Conservation (phyloP, 2,113 vertebrate species). For the Grallaria varia region DNA sequence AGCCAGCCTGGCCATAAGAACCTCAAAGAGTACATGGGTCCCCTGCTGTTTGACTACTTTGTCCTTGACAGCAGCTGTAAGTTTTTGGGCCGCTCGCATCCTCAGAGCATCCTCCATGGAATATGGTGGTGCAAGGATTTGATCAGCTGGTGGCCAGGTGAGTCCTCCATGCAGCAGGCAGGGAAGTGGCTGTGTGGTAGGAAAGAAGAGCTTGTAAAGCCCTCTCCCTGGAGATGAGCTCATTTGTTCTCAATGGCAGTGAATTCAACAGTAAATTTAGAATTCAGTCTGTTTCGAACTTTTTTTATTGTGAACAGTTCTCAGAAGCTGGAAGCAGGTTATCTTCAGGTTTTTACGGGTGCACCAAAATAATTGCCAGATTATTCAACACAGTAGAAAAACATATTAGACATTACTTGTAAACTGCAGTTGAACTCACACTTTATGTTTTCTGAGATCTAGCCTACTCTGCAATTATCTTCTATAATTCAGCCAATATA, state of each 20-base stretch:
- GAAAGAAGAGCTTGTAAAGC: neutral
- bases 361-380: neutral
- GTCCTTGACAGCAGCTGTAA: neutral
- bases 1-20: neutral
- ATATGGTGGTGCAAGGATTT: neutral
- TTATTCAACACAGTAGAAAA: neutral
- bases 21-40: neutral
- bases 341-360: neutral
- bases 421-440: neutral
- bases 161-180: fast-evolving
- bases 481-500: neutral
- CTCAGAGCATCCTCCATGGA: neutral
- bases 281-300: neutral
- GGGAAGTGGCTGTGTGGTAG: neutral
- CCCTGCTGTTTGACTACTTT: neutral
- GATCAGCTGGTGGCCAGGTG: neutral
- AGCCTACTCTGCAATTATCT: neutral
- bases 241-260: neutral
- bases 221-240: neutral
- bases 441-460: neutral
- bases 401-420: neutral
- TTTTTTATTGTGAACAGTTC: neutral
- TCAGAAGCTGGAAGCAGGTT: neutral
- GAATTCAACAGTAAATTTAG: neutral
- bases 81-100: neutral